Percentiles rank a stretch among this genome's conserved stretches.
These are phyloP conservation scores for Trileptium ribeirensis DNA, from an alignment of 2,888 invertebrate species.

Conservation along the genomic window DNA sequence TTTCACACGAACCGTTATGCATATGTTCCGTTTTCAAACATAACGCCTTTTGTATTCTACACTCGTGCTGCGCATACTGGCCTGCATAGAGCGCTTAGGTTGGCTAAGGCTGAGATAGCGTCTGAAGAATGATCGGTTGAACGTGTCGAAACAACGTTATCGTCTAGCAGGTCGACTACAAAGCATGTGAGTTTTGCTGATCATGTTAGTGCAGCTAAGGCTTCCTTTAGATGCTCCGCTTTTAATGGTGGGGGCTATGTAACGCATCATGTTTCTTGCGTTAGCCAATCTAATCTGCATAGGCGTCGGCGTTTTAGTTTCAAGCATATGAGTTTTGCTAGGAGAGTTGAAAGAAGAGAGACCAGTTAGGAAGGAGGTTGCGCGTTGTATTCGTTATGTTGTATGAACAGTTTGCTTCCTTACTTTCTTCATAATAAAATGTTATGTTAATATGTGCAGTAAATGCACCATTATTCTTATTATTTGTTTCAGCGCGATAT, in stretches of 20 bases:
- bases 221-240: background rate
- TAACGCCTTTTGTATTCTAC: background rate
- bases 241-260: background rate
- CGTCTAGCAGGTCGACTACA: background rate
- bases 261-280: background rate
- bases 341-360: too few species aligned
- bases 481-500: background rate
- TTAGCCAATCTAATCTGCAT: background rate
- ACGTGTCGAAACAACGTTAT: background rate
- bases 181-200: background rate
- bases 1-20: background rate
- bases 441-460: background rate
- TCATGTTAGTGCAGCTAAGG: background rate
- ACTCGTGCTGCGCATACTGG: background rate
- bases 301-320: too few species aligned
- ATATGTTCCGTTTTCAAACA: background rate
- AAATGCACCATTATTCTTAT: background rate
- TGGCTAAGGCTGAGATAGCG: background rate
- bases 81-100: background rate
- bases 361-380: too few species aligned
- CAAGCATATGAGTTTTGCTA: too few species aligned
- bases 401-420: too few species aligned
- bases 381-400: too few species aligned
- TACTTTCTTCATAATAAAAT: too few species aligned
- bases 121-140: background rate